phyloP scores from a whole-genome alignment of 2,888 invertebrate genomes.

The Camptogramma bilineatum region DNA sequence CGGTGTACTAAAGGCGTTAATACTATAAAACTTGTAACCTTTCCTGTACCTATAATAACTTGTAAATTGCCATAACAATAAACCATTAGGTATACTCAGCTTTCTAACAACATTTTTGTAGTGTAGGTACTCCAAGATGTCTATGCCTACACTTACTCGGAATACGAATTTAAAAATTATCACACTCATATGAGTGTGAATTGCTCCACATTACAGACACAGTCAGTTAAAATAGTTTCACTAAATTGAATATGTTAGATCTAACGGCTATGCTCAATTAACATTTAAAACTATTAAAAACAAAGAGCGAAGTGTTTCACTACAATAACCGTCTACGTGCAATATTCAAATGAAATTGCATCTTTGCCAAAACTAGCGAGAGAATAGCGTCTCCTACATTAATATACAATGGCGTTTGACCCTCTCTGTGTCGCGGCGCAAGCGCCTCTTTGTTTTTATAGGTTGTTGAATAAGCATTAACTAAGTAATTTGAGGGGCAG shows the following conservation, averaged over 20 bases:
- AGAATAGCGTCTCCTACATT: constrained; percentile 80
- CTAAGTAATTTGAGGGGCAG: constrained; percentile 69
- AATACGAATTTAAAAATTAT: too few species aligned
- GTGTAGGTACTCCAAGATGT: too few species aligned
- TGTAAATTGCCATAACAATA: too few species aligned
- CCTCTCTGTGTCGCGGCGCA: constrained; percentile 71
- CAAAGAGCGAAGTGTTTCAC: constrained; percentile 65
- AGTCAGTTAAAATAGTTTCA: neutral
- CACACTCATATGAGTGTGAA: neutral
- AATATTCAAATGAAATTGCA: constrained; percentile 86
- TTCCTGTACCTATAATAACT: too few species aligned
- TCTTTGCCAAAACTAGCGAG: constrained; percentile 85
- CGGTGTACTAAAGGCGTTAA: too few species aligned
- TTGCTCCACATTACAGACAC: neutral
- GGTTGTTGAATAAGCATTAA: constrained; percentile 79
- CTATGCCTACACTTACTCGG: too few species aligned
- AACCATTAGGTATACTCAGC: too few species aligned
- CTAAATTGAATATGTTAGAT: constrained; percentile 7
- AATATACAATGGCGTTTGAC: constrained; percentile 82
- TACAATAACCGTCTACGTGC: constrained; percentile 78
- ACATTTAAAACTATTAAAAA: constrained; percentile 39
- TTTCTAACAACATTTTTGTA: too few species aligned
- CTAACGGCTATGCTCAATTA: constrained; percentile 25
- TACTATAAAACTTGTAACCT: too few species aligned
- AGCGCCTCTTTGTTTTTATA: constrained; percentile 80